A percentile compares a stretch with the other conserved stretches of the same genome.
Evolutionary conservation across 2,113 vertebrate genomes (phyloP).

Genomic region (Spilogale gracilis): DNA sequence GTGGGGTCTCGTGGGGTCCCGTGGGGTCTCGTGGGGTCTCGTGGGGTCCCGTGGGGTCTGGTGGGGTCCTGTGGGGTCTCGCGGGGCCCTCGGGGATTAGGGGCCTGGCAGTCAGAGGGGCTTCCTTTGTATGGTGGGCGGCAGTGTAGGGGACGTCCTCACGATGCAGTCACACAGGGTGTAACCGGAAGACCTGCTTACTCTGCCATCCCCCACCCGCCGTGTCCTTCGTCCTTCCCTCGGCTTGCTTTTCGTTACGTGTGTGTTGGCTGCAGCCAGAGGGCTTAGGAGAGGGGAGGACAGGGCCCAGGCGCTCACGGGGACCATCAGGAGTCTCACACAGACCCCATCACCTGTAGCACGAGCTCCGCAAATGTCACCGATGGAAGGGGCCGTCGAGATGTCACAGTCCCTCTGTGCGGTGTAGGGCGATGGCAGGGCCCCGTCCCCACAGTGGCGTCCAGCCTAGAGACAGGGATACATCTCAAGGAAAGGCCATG

Average conservation of each 20-base stretch:
- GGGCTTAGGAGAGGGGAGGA: neutral
- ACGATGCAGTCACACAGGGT: neutral
- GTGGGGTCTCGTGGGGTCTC: neutral
- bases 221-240: no score
- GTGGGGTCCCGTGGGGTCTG: no score
- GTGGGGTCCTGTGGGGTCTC: neutral
- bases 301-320: fast-evolving
- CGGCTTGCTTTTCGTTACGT: neutral
- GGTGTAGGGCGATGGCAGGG: neutral
- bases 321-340: neutral
- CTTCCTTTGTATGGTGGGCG: neutral
- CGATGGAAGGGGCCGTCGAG: fast-evolving
- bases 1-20: no score
- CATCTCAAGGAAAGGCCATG: fast-evolving
- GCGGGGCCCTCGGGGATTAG: fast-evolving
- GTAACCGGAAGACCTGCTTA: neutral
- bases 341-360: neutral
- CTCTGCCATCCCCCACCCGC: neutral
- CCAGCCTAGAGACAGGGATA: neutral
- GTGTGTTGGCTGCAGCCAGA: neutral
- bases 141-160: no score
- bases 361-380: neutral
- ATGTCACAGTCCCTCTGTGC: neutral
- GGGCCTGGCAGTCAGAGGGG: neutral
- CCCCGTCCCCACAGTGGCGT: neutral